Percentiles rank a stretch among this genome's conserved stretches.
Evolutionary conservation across 2,888 invertebrate genomes (phyloP).

Genomic region (Parnassius smintheus): DNA sequence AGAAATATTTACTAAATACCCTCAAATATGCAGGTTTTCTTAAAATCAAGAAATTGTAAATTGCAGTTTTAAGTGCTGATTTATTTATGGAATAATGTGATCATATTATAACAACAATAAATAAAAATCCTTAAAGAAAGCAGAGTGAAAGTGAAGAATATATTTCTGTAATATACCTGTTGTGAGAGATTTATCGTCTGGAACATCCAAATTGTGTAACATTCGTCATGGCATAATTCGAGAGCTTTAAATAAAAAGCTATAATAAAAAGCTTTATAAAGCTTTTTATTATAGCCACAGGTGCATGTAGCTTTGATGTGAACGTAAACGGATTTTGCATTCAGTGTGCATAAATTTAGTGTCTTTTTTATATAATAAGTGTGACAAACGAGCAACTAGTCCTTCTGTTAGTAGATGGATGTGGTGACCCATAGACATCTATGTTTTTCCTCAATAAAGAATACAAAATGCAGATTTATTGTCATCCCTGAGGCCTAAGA

Average conservation of each 20-base stretch:
- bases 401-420: too few relatives aligned
- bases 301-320: conserved; percentile 39
- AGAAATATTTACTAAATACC: too few relatives aligned
- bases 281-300: conserved; percentile 66
- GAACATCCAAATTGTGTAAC: conserved; percentile 45
- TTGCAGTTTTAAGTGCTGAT: too few relatives aligned
- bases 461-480: too few relatives aligned
- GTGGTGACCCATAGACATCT: too few relatives aligned
- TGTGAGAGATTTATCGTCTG: conserved; percentile 41
- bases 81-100: too few relatives aligned
- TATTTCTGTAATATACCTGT: conserved; percentile 26
- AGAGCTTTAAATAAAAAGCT: conserved; percentile 31
- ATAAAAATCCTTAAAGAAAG: conserved; percentile 4
- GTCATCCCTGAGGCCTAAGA: too few relatives aligned
- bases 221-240: conserved; percentile 55
- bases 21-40: too few relatives aligned
- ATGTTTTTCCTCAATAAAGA: too few relatives aligned
- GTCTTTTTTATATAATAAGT: not conserved
- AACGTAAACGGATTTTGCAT: not conserved
- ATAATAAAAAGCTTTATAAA: conserved; percentile 43
- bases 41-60: too few relatives aligned
- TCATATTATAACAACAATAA: not conserved
- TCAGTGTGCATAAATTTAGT: not conserved
- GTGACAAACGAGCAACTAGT: too few relatives aligned
- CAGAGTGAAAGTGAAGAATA: conserved; percentile 5